Conservation (phyloP, 2,797 vertebrate species). For the Synaphobranchus kaupii region DNA sequence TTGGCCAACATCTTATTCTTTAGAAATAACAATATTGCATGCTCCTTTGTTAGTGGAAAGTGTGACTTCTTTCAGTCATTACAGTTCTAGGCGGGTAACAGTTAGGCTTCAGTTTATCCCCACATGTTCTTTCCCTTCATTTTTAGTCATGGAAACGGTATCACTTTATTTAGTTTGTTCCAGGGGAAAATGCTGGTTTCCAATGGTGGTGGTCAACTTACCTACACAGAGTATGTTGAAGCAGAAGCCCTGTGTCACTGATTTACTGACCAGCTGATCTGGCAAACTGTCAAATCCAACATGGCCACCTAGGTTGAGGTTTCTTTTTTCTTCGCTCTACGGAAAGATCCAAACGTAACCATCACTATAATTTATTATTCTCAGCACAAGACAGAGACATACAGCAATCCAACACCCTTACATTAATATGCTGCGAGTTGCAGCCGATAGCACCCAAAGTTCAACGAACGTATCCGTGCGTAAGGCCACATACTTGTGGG, state of each 20-base stretch:
- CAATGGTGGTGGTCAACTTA: slow-evolving; percentile 67
- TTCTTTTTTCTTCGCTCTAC: slow-evolving; percentile 91
- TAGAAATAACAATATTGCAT: not conserved
- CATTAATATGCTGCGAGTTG: not conserved
- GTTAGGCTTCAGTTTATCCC: not conserved
- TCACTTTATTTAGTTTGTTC: not conserved
- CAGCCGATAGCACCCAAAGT: slow-evolving; percentile 55
- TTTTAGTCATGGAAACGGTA: not conserved
- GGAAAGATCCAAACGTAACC: not conserved
- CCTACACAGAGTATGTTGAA: slow-evolving; percentile 99
- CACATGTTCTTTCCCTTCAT: not conserved
- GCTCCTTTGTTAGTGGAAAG: not conserved
- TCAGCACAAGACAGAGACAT: not conserved
- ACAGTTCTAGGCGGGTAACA: not conserved
- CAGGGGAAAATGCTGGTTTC: not conserved
- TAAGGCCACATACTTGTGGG: slow-evolving; percentile 65
- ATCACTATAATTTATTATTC: slow-evolving; percentile 9
- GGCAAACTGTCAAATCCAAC: slow-evolving; percentile 98
- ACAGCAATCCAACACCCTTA: slow-evolving; percentile 3
- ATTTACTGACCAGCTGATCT: slow-evolving; percentile 98
- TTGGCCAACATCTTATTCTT: not conserved
- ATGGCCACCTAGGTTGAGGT: slow-evolving; percentile 89
- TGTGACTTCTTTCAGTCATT: not conserved
- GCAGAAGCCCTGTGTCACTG: slow-evolving; percentile 96
- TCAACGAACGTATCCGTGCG: slow-evolving; percentile 53